These are phyloP conservation scores for Popillia japonica DNA, from an alignment of 1,140 invertebrate species.

Conservation along the genomic window DNA sequence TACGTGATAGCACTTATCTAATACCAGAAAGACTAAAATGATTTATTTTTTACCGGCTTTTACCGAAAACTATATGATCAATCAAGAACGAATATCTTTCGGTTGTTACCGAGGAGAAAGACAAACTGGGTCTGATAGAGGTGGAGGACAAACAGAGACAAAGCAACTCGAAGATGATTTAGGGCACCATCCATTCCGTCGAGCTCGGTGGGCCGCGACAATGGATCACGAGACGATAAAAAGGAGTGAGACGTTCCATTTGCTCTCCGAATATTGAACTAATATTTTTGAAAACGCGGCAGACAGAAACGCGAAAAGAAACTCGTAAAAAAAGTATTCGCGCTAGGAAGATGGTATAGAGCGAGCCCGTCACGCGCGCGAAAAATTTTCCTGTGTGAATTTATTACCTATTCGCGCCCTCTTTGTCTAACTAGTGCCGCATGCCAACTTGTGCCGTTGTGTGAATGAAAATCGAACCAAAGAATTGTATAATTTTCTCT, in stretches of 20 bases:
- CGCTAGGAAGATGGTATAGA: neutral
- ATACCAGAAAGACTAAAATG: too few relatives aligned
- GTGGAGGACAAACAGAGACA: neutral
- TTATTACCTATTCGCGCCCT: neutral
- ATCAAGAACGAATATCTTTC: neutral
- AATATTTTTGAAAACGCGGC: constrained; percentile 32
- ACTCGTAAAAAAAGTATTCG: constrained; percentile 15
- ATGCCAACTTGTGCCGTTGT: neutral
- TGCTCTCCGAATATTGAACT: constrained; percentile 33
- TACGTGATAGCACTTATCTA: too few relatives aligned
- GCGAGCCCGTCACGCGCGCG: neutral
- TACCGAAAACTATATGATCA: neutral
- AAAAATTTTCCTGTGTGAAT: neutral
- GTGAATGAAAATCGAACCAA: neutral
- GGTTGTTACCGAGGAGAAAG: neutral
- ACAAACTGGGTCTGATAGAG: neutral
- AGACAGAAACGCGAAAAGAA: constrained; percentile 19
- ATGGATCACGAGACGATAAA: constrained; percentile 32
- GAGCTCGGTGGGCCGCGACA: neutral
- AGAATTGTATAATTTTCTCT: neutral
- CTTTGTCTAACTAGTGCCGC: neutral
- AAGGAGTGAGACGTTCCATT: constrained; percentile 31
- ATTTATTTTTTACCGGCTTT: too few relatives aligned
- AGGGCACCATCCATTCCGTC: constrained; percentile 17
- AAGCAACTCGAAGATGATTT: constrained; percentile 16